Evolutionary conservation across 2,888 invertebrate genomes (phyloP).

Genomic region (Halictus quadricinctus): DNA sequence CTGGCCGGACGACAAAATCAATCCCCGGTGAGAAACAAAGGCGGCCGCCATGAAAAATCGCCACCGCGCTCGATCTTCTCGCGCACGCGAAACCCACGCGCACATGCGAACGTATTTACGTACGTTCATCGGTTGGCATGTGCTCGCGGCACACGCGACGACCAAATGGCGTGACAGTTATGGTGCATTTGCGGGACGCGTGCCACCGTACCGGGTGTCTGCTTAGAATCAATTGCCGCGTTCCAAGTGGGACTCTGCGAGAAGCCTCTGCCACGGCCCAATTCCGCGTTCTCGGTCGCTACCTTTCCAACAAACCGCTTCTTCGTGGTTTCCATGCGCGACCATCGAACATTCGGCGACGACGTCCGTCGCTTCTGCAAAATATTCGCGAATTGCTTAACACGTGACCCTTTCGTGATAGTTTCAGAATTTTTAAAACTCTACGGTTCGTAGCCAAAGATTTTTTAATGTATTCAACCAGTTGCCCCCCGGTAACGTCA

Average conservation of each 20-base stretch:
- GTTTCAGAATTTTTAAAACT: no score
- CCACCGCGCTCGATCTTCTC: conserved; percentile 51
- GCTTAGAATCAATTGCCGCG: conserved; percentile 59
- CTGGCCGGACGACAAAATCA: conserved; percentile 69
- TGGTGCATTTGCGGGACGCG: conserved; percentile 68
- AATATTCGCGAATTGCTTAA: not conserved
- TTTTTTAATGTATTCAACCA: not conserved
- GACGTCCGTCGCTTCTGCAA: not conserved
- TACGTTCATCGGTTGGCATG: conserved; percentile 41
- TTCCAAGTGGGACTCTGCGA: conserved; percentile 19
- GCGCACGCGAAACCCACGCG: conserved; percentile 57
- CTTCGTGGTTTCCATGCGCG: not conserved
- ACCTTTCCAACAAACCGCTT: not conserved
- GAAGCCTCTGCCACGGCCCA: not conserved
- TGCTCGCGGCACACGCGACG: conserved; percentile 57
- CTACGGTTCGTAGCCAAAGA: not conserved
- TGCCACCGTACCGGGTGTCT: conserved; percentile 67
- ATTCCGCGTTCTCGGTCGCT: not conserved
- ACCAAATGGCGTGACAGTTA: conserved; percentile 69
- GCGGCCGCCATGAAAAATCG: conserved; percentile 67
- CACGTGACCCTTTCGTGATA: no score
- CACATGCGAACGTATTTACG: conserved; percentile 33
- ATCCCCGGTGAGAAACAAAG: conserved; percentile 62
- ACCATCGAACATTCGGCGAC: not conserved
- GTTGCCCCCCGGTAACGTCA: no score